Percentiles rank a stretch among this genome's conserved stretches.
Conservation (phyloP, 2,888 invertebrate species). For the Phorcus lineatus region DNA sequence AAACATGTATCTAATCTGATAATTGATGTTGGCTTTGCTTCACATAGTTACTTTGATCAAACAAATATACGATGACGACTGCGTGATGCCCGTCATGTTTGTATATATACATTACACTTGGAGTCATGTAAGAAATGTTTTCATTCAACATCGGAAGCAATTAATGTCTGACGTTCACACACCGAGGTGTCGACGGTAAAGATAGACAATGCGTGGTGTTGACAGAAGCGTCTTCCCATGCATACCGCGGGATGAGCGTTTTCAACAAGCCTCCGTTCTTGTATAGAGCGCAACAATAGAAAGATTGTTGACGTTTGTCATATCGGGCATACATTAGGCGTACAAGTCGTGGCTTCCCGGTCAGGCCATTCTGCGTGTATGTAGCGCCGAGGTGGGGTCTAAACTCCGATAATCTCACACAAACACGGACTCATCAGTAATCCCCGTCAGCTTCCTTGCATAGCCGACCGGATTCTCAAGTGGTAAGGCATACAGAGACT, state of each 20-base stretch:
- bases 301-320: neutral
- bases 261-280: too few relatives aligned
- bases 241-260: neutral
- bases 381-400: conserved; percentile 18
- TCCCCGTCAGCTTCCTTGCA: conserved; percentile 23
- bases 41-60: too few relatives aligned
- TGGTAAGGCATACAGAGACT: conserved; percentile 17
- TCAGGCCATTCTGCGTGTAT: neutral
- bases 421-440: conserved; percentile 10
- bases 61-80: too few relatives aligned
- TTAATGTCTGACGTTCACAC: neutral
- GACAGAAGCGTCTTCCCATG: neutral
- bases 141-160: neutral
- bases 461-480: conserved; percentile 8
- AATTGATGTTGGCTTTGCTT: too few relatives aligned
- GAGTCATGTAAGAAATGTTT: too few relatives aligned
- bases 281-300: neutral
- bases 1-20: too few relatives aligned
- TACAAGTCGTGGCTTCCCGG: neutral
- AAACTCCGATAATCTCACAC: neutral
- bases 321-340: conserved; percentile 6
- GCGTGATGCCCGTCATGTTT: too few relatives aligned
- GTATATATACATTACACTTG: too few relatives aligned
- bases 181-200: neutral
- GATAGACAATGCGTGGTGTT: neutral